phyloP scores from a whole-genome alignment of 2,888 invertebrate genomes.

The Autographa pulchrina region DNA sequence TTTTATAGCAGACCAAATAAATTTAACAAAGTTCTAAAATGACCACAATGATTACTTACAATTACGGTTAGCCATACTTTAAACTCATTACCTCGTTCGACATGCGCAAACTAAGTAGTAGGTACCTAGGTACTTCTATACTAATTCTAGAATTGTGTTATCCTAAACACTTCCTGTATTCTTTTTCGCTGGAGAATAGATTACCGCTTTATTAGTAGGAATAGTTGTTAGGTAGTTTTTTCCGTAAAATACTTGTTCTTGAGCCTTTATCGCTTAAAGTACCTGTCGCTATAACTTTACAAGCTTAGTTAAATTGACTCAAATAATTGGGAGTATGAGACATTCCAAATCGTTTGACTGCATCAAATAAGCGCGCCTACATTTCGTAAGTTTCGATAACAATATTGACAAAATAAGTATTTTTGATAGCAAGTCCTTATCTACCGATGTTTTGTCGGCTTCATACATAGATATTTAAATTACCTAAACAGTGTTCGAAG shows the following conservation, averaged over 20 bases:
- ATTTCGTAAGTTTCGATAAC: conserved; percentile 12
- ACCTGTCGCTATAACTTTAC: neutral
- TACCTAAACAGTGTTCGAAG: neutral
- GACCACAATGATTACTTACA: conserved; percentile 1
- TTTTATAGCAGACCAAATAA: neutral
- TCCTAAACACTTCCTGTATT: neutral
- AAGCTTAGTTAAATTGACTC: neutral
- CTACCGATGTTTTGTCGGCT: neutral
- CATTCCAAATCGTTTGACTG: neutral
- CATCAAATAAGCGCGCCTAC: neutral
- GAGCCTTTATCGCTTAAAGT: neutral
- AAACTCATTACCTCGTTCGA: conserved; percentile 4
- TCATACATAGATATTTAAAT: neutral
- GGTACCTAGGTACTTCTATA: neutral
- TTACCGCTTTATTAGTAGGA: neutral
- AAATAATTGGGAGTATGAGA: neutral
- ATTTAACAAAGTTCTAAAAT: neutral
- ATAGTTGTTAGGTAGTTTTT: neutral
- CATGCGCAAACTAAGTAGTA: neutral
- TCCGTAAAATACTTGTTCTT: neutral
- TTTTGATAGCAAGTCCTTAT: conserved; percentile 11
- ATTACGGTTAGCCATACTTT: neutral
- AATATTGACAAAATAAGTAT: conserved; percentile 24
- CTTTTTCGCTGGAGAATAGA: neutral
- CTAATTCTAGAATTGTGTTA: neutral